These are phyloP conservation scores for Dicyrtoma fusca DNA, from an alignment of 2,888 invertebrate genomes.

Conservation along the genomic window DNA sequence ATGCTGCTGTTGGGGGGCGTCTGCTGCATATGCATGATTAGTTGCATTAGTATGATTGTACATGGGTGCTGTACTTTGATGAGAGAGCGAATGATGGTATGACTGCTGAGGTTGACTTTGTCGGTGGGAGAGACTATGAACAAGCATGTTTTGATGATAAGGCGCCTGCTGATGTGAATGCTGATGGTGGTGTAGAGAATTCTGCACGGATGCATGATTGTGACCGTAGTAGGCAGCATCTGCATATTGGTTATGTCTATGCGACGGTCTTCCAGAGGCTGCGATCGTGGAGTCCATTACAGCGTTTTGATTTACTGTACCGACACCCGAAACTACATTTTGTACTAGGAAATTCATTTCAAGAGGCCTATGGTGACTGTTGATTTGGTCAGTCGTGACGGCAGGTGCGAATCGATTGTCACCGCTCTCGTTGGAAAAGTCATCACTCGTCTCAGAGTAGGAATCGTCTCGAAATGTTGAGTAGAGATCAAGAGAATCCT, in stretches of 20 bases:
- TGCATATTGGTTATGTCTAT: constrained; percentile 37
- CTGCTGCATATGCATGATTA: constrained; percentile 25
- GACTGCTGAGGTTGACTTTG: constrained; percentile 31
- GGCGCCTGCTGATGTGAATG: constrained; percentile 35
- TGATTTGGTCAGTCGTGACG: constrained; percentile 38
- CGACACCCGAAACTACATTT: constrained; percentile 26
- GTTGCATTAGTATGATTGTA: constrained; percentile 34
- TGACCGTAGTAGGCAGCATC: constrained; percentile 40
- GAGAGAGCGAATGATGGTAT: constrained; percentile 30
- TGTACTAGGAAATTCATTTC: constrained; percentile 43
- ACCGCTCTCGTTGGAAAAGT: constrained; percentile 58
- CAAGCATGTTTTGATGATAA: constrained; percentile 44
- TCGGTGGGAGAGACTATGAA: constrained; percentile 36
- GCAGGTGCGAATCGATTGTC: constrained; percentile 51
- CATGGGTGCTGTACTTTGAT: constrained; percentile 17
- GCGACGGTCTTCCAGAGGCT: constrained; percentile 23
- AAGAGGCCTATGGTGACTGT: constrained; percentile 38
- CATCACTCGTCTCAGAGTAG: constrained; percentile 64
- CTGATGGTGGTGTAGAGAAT: constrained; percentile 31
- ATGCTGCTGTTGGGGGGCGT: constrained; percentile 21
- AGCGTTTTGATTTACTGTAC: constrained; percentile 26
- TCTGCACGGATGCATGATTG: constrained; percentile 23
- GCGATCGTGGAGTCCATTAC: constrained; percentile 18
- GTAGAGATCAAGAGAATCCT: constrained; percentile 67
- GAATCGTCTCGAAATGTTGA: constrained; percentile 66